Evolutionary conservation across 2,888 invertebrate species (phyloP), one percentile per base, ranked within the genome.

Genomic region (Julus scandinavius): DNA sequence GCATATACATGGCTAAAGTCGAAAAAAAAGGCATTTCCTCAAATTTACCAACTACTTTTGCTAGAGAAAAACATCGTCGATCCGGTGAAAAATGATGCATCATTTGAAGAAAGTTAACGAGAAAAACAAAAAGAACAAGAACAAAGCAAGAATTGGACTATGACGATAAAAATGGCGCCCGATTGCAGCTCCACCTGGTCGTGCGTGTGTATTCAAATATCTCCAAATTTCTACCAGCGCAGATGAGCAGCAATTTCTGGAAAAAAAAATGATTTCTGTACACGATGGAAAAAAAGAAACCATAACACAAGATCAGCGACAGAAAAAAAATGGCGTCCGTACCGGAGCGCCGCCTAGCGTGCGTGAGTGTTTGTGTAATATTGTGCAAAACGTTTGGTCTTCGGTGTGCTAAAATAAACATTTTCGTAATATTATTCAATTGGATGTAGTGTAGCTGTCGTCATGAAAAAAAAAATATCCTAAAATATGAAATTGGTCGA

Each of bases 371-470:
- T 13, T 38, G 80, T 80, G 80, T 80, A 80, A 80, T 80, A 80
- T 80, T 80, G 80, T 80, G 80, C 80, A 80, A 80, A 80, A 40
- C 80, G 80, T 80, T 80, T 80, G 80, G 80, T 80, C 80, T 80
- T 80, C 80, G 80, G 80, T 80, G 80, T 80, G 80, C 80, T 38
- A 80, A 80, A 80, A 80, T 38, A 38, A 80, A 80, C 80, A 80
- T 80, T 80, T 80, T 80, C 80, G 80, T 80, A 80, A 80, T 80
- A 80, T 80, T 80, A 80, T 80, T 80, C 80, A 38, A 38, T 80
- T 80, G 80, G 80, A 80, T 80, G 80, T 80, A 80, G 80, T 80
- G 80, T 80, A 80, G 80, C 80, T 80, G 80, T 80, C 80, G 80
- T 80, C 80, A 80, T 40, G 80, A 80, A 80, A 72, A 54, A 45